Percentiles rank a stretch among this genome's conserved stretches.
These are phyloP conservation scores for Homarus americanus DNA, from an alignment of 1,140 invertebrate genomes.

Conservation along the genomic window DNA sequence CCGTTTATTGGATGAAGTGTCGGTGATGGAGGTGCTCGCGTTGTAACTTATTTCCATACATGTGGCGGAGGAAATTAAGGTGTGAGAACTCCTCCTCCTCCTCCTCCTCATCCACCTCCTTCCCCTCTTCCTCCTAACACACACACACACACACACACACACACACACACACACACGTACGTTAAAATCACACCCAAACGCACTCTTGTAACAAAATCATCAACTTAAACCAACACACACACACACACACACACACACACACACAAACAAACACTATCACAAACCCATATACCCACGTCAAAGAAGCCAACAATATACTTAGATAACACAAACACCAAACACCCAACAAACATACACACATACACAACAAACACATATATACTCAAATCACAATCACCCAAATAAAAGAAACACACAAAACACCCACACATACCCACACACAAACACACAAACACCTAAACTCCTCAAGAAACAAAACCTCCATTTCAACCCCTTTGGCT, in stretches of 20 bases:
- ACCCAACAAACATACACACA: no score
- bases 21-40: constrained; percentile 7
- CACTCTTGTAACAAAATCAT: neutral
- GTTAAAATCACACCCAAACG: neutral
- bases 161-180: neutral
- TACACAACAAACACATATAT: neutral
- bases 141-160: neutral
- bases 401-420: no score
- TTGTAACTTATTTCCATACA: constrained; percentile 30
- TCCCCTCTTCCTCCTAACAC: no score
- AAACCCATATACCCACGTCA: neutral
- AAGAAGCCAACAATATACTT: no score
- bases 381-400: neutral
- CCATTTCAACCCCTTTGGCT: constrained; percentile 33
- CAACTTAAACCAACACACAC: neutral
- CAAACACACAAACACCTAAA: constrained; percentile 28
- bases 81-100: neutral
- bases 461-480: neutral
- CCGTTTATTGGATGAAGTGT: constrained; percentile 49
- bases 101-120: no score
- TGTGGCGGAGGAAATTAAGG: constrained; percentile 25
- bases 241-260: no score
- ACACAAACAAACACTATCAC: neutral
- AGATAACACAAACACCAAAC: no score
- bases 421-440: constrained; percentile 20